Evolutionary conservation across 2,113 vertebrate genomes (phyloP), one percentile per base, ranked within the genome.

Genomic region (Triplophysa dalaica): DNA sequence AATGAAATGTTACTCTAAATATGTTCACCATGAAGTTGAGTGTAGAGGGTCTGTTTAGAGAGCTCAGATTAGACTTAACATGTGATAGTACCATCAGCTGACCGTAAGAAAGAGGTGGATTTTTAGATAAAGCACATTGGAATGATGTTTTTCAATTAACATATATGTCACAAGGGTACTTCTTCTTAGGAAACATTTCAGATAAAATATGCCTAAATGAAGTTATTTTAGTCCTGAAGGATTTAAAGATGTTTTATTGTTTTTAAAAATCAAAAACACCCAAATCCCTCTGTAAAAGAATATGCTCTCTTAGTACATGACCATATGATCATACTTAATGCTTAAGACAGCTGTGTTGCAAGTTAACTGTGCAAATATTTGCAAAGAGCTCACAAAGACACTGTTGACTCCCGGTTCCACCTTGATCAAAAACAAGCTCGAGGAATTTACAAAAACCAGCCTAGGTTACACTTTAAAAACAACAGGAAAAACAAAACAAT

Each of bases 341-440:
- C 41, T 70, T 21, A 41, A 62, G 62, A 75, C 22, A 61, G 61
- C 56, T 22, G 45, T 2, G 13, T 65, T n/a, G 81, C 63, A 2
- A n/a, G 67, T 78, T 70, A 81, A 24, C 76, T 76, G 38, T 52
- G 19, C 83, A 81, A 84, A 84, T 81, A 82, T 79, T 79, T 79
- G 70, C 60, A 33, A 65, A 75, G 17, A 21, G 54, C 61, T 78
- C 41, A 50, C 38, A 21, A n/a, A 72, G 9, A 83, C 10, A 64
- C 2, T 61, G 61, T 84, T 81, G 65, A 61, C 82, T 73, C 62
- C 62, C 41, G 76, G 79, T 81, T 62, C 70, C 43, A 77, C 61
- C 67, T 77, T 26, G 54, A 65, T 50, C 22, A 77, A 68, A 81
- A 52, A 17, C 58, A 76, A 74, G 38, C 50, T 70, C 17, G 45